Conservation (phyloP, 2,797 vertebrate species). For the Danio kyathit region DNA sequence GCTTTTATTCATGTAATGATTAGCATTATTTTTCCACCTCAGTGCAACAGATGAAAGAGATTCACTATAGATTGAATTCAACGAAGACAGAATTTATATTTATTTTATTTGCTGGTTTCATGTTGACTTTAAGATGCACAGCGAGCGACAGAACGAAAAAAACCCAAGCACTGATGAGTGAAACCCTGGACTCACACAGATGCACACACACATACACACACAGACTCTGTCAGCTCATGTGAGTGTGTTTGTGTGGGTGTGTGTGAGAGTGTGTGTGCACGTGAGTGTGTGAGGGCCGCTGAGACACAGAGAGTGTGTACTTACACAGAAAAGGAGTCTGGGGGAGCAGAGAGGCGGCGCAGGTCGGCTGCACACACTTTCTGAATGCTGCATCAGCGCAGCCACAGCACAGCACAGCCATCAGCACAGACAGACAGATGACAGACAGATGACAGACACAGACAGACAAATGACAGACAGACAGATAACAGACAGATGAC, state of each 20-base stretch:
- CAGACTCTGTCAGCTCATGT: slow-evolving; percentile 18
- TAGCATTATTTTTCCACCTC: too few species aligned
- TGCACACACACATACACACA: slow-evolving; percentile 67
- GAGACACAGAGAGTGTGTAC: slow-evolving; percentile 69
- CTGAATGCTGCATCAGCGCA: slow-evolving; percentile 91
- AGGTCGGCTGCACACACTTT: slow-evolving; percentile 97
- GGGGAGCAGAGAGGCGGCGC: slow-evolving; percentile 98
- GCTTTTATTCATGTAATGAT: too few species aligned
- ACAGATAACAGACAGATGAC: slow-evolving; percentile 9
- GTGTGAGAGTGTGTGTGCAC: background rate
- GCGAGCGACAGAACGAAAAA: slow-evolving; percentile 54
- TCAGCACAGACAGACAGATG: slow-evolving; percentile 61
- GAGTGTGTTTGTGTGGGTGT: slow-evolving; percentile 12
- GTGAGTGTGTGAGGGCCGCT: slow-evolving; percentile 44
- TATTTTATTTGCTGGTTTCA: background rate
- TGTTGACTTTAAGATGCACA: slow-evolving; percentile 7
- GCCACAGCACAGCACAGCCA: slow-evolving; percentile 65
- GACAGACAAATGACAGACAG: slow-evolving; percentile 16
- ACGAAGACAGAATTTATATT: too few species aligned
- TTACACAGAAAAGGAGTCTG: slow-evolving; percentile 98
- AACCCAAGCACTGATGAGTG: slow-evolving; percentile 21
- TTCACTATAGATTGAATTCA: too few species aligned
- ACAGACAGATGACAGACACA: slow-evolving; percentile 35
- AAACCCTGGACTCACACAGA: slow-evolving; percentile 33
- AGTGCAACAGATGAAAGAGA: too few species aligned